Percentiles rank a stretch among this genome's conserved stretches.
phyloP scores from a whole-genome alignment of 2,888 invertebrate species.

The Aromia moschata region DNA sequence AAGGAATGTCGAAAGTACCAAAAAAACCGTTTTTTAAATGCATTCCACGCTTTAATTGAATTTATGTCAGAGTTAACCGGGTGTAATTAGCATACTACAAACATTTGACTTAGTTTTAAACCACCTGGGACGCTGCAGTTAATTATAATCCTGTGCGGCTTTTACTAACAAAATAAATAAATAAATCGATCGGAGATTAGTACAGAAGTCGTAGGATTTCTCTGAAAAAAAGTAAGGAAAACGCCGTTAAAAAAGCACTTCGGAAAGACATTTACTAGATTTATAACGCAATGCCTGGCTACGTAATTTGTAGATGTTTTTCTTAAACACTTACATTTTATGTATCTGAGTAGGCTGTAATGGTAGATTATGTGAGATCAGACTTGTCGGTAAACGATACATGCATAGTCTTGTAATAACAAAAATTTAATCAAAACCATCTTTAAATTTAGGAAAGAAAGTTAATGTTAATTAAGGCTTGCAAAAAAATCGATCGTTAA shows the following conservation, averaged over 20 bases:
- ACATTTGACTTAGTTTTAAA: slow-evolving; percentile 13
- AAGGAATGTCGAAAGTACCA: too few species aligned
- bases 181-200: slow-evolving; percentile 36
- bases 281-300: slow-evolving; percentile 29
- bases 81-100: slow-evolving; percentile 15
- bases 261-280: slow-evolving; percentile 21
- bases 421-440: too few species aligned
- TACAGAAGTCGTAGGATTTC: slow-evolving; percentile 31
- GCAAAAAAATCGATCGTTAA: too few species aligned
- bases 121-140: slow-evolving; percentile 4
- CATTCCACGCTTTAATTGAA: slow-evolving; percentile 9
- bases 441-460: too few species aligned
- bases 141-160: slow-evolving; percentile 15
- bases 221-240: slow-evolving; percentile 34
- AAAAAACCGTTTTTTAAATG: too few species aligned
- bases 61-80: slow-evolving; percentile 12
- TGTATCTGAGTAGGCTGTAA: too few species aligned
- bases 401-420: too few species aligned
- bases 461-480: too few species aligned
- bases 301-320: slow-evolving; percentile 31
- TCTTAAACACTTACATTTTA: neutral
- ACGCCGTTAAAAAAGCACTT: slow-evolving; percentile 36
- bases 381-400: too few species aligned
- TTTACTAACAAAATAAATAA: slow-evolving; percentile 28
- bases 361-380: too few species aligned